Base-by-base conservation (phyloP, 2,888 invertebrate genomes). In the Drosophila diplacantha region DNA sequence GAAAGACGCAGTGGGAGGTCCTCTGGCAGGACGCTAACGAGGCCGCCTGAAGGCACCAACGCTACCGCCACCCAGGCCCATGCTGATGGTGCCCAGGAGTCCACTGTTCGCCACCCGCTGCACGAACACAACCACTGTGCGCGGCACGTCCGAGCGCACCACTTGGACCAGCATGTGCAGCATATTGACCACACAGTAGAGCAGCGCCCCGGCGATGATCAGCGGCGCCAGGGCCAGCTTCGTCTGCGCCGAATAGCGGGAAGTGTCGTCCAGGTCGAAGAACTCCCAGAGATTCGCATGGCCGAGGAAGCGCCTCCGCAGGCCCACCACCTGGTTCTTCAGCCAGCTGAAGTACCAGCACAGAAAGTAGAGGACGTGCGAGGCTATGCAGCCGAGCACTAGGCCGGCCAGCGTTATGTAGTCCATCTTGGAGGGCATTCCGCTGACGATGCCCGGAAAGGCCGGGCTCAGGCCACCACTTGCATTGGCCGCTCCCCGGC, bases 301-400 rank as follows among this genome's bases (percentile, higher is more conserved):
- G 7, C 83, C 86, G 6, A 86, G 66, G 7, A 80, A 65, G 31
- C 72, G 67, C 8, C 52, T 47, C 9, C 85, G 77, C 47, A 85
- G 18, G 16, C 66, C 71, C n/a, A 69, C 29, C 12, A 75, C 71
- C 65, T 78, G 78, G 1, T 29, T 34, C 24, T 74, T 76, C 1
- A 86, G 71, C 85, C 83, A 86, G 54, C 54, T 67, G 5, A 81
- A 78, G 56, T 73, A 84, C 51, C 76, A 70, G 69, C 78, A 73
- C 0, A 84, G 26, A 14, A 73, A 75, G 14, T 70, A 73, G 2
- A 85, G 46, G n/a, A 68, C 14, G 44, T 78, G 76, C 20, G 86
- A 86, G 1, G 73, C 39, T 5, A 84, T 11, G 18, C 79, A 69
- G 11, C 80, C 85, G 16, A 76, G 46, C n/a, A 84, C 37, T 3